Evolutionary conservation across 2,888 invertebrate genomes (phyloP).

Genomic region (Desoria tigrina): DNA sequence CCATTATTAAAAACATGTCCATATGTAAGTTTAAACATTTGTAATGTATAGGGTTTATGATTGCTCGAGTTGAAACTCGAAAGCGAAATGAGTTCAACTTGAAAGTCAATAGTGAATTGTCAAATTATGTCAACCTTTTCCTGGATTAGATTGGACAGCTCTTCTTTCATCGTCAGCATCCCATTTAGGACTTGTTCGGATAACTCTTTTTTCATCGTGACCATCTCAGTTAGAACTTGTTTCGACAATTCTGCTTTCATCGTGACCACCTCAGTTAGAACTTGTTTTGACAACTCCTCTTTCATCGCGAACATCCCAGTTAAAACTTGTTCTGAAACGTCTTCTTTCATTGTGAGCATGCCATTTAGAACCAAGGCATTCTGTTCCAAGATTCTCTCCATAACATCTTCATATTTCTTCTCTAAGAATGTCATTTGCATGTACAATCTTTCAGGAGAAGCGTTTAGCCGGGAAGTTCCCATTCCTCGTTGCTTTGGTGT

Average conservation of each 20-base stretch:
- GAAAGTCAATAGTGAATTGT: too few relatives aligned
- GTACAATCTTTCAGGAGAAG: slow-evolving; percentile 28
- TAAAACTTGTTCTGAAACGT: slow-evolving; percentile 26
- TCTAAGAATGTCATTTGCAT: slow-evolving; percentile 31
- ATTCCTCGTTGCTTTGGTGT: slow-evolving; percentile 5
- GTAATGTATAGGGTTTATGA: too few relatives aligned
- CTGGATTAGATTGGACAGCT: slow-evolving; percentile 5
- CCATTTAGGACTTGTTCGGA: neutral
- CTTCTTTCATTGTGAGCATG: slow-evolving; percentile 38
- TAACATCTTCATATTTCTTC: slow-evolving; percentile 28
- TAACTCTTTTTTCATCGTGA: neutral
- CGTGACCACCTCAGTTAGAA: neutral
- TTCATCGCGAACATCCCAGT: neutral
- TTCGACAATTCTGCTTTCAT: neutral
- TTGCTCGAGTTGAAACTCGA: too few relatives aligned
- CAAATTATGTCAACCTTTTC: neutral
- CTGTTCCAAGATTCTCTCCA: slow-evolving; percentile 33
- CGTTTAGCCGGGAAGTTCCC: slow-evolving; percentile 11
- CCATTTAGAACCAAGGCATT: slow-evolving; percentile 16
- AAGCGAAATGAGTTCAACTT: too few relatives aligned
- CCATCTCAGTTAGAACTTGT: neutral
- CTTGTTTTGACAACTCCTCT: neutral
- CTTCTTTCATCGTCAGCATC: neutral
- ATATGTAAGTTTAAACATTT: too few relatives aligned
- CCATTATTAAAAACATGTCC: too few relatives aligned